Conservation (phyloP, 2,113 vertebrate genomes). For the Lophura nycthemera region DNA sequence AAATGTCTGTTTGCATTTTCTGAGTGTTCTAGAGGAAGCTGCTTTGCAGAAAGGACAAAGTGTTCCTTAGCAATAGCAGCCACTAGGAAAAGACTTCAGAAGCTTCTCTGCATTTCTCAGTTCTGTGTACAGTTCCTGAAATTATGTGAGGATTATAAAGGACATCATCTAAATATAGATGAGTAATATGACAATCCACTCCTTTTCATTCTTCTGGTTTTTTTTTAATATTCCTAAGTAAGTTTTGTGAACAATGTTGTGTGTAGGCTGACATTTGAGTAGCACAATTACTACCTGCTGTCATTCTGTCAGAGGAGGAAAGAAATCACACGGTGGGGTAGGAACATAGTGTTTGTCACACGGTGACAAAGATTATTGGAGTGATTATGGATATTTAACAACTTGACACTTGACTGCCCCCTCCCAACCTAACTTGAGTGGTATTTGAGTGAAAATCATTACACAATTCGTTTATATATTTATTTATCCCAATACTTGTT, state of each 20-base stretch:
- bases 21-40: conserved; percentile 1
- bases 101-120: background rate
- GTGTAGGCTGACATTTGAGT: conserved; percentile 58
- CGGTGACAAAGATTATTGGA: conserved; percentile 23
- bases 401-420: background rate
- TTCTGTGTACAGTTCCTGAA: conserved; percentile 8
- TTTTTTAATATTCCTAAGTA: conserved; percentile 40
- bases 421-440: background rate
- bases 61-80: background rate
- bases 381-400: conserved; percentile 33
- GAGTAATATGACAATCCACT: conserved; percentile 20
- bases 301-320: conserved; percentile 31
- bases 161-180: conserved; percentile 39
- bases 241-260: conserved; percentile 33
- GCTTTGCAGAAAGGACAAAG: background rate
- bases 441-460: conserved; percentile 15
- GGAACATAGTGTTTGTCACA: conserved; percentile 34
- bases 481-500: background rate
- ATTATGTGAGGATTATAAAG: background rate
- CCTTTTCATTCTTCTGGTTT: conserved; percentile 1
- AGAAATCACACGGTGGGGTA: background rate
- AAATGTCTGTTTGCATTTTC: background rate
- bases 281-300: conserved; percentile 65
- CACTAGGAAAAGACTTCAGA: background rate
- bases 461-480: background rate